Percentiles rank a stretch among this genome's conserved stretches.
These are phyloP conservation scores for Porites australiensis DNA, from an alignment of 64 coral and sea anemone species.

Conservation along the genomic window DNA sequence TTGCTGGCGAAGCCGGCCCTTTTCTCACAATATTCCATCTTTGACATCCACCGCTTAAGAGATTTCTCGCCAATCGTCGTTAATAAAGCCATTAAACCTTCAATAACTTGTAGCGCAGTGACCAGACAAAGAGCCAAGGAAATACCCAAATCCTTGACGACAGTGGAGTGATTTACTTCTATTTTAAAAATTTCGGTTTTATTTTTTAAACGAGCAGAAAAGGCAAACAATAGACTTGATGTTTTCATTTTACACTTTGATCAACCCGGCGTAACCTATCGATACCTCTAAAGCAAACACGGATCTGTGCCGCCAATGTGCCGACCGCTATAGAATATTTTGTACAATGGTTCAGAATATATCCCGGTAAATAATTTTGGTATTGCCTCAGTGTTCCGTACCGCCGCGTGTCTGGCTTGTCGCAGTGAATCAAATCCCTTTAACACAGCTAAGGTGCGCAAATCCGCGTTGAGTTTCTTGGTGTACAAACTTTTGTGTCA, in stretches of 20 bases:
- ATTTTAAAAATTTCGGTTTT: neutral
- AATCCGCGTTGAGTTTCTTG: neutral
- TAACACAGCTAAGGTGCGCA: neutral
- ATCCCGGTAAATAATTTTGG: slow-evolving; percentile 40
- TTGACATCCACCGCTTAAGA: slow-evolving; percentile 33
- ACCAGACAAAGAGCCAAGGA: neutral
- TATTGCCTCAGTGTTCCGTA: slow-evolving; percentile 23
- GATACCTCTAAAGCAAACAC: slow-evolving; percentile 52
- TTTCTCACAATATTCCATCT: slow-evolving; percentile 16
- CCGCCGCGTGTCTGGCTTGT: slow-evolving; percentile 51
- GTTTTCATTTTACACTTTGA: slow-evolving; percentile 56
- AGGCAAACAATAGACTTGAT: slow-evolving; percentile 48
- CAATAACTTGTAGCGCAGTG: slow-evolving; percentile 4
- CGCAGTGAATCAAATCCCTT: slow-evolving; percentile 40
- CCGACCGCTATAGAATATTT: slow-evolving; percentile 56
- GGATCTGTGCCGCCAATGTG: slow-evolving; percentile 45
- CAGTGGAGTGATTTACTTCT: neutral
- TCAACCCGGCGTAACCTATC: slow-evolving; percentile 60
- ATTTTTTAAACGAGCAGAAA: neutral
- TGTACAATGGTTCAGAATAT: slow-evolving; percentile 52
- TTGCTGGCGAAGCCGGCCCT: neutral
- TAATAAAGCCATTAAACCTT: neutral
- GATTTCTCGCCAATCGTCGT: neutral
- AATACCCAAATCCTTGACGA: neutral
- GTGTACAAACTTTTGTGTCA: slow-evolving; percentile 29